Base-by-base conservation (phyloP, 2,888 invertebrate genomes). In the Caenorhabditis becei region DNA sequence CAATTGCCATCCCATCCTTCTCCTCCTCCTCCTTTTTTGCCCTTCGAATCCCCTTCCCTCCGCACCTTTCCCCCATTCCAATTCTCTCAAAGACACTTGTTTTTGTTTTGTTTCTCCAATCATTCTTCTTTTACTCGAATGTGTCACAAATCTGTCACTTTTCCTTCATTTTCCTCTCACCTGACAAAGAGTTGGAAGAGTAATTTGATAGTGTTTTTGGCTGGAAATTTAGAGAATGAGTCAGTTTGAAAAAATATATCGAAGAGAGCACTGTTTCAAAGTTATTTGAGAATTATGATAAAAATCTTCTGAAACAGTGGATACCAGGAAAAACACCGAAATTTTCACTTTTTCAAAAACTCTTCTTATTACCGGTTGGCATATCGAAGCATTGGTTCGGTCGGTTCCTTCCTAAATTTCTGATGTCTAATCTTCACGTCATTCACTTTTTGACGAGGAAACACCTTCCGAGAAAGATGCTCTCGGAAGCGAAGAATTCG, bases 131-230 rank as follows among this genome's bases (percentile, higher is more conserved):
- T 32, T 32, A 32, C 32, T 32, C 32, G 10, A 32, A 32, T 10
- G 11, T 26, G 3, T 41, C 14, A 54, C 24, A 41, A 28, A 67
- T 18, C 67, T 66, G 51, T 67, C 61, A 56, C 62, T 69, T 56
- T 67, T 53, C 5, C 5, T 32, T 4, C 32, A 4, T 32, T 32
- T 32, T 32, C 32, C 10, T 32, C 62, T 18, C 59, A 59, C 69
- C 66, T 67, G 69, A 23, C 26, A 24, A 8, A 37, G 62, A 23
- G 37, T 54, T 56, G 53, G 53, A 7, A 7, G 26, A 61, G n/a
- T n/a, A 53, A 71, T 53, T 28, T 71, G 26, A 41, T 61, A 53
- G 53, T 53, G n/a, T n/a, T 71, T 70, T 70, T 49, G 4, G 23
- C 23, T 24, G 37, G 23, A 44, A 61, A 61, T n/a, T n/a, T n/a